Conservation (phyloP, 1,140 invertebrate genomes). For the Bombyx mandarina region DNA sequence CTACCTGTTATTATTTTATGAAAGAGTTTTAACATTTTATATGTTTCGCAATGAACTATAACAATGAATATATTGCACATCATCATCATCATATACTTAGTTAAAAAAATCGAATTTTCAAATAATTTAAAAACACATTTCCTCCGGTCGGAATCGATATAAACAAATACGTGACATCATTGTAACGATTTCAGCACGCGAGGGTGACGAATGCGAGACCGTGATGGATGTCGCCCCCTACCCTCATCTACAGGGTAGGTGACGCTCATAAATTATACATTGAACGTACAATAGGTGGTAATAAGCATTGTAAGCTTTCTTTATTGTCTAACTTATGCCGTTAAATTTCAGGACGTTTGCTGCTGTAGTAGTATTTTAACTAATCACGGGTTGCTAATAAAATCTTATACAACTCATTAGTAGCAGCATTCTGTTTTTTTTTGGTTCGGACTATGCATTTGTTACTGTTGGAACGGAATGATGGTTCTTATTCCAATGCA, state of each 20-base stretch:
- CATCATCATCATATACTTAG: neutral
- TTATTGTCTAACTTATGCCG: neutral
- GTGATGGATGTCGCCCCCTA: slow-evolving; percentile 12
- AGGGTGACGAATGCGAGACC: slow-evolving; percentile 9
- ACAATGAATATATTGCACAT: neutral
- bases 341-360: too few species aligned
- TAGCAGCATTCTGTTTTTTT: too few species aligned
- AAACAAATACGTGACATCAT: slow-evolving; percentile 15
- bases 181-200: slow-evolving; percentile 11
- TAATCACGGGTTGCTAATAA: too few species aligned
- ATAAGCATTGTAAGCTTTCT: neutral
- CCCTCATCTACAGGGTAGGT: slow-evolving; percentile 5
- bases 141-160: slow-evolving; percentile 9
- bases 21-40: neutral
- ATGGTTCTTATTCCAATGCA: too few species aligned
- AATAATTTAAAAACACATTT: slow-evolving; percentile 4
- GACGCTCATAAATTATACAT: slow-evolving; percentile 17
- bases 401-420: too few species aligned
- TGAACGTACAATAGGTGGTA: slow-evolving; percentile 1
- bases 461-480: too few species aligned
- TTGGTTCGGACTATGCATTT: too few species aligned
- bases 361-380: too few species aligned
- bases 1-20: neutral
- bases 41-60: neutral
- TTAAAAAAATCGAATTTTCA: neutral